Evolutionary conservation across 1,140 invertebrate genomes (phyloP).

Genomic region (Drosophila willistoni): DNA sequence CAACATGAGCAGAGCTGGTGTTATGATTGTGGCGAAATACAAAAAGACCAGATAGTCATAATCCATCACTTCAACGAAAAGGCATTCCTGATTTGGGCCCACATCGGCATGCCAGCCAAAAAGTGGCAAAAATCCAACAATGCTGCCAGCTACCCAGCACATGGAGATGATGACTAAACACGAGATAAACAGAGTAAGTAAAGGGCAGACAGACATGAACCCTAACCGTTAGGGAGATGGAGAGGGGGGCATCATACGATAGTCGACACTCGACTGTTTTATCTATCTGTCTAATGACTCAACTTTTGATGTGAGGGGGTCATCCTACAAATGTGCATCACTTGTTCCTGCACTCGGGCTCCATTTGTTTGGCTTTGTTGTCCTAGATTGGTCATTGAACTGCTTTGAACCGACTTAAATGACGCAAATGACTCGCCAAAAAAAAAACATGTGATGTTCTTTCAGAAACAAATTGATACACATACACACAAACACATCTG

Average conservation of each 20-base stretch:
- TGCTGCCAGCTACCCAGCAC: constrained; percentile 91
- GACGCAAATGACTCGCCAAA: constrained; percentile 48
- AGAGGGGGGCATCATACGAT: constrained; percentile 21
- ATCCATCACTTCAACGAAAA: constrained; percentile 94
- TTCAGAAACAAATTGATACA: not conserved
- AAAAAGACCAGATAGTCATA: constrained; percentile 94
- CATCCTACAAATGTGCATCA: constrained; percentile 28
- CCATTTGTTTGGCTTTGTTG: constrained; percentile 44
- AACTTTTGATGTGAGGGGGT: not conserved
- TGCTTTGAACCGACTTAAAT: constrained; percentile 38
- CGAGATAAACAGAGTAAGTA: constrained; percentile 10
- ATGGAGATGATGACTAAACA: constrained; percentile 91
- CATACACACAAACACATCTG: too few species aligned
- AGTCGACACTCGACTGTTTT: not conserved
- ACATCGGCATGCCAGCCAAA: constrained; percentile 92
- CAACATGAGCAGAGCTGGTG: constrained; percentile 91
- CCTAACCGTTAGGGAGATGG: not conserved
- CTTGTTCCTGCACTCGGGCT: not conserved
- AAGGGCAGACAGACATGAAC: constrained; percentile 22
- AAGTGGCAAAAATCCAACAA: constrained; percentile 92
- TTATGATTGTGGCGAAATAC: constrained; percentile 94
- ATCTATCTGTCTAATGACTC: constrained; percentile 17
- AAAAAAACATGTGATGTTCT: not conserved
- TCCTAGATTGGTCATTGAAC: constrained; percentile 44
- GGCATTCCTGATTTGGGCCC: constrained; percentile 86